Percentiles rank a stretch among this genome's conserved stretches.
Conservation (phyloP, 2,113 vertebrate species). For the Otis tarda region DNA sequence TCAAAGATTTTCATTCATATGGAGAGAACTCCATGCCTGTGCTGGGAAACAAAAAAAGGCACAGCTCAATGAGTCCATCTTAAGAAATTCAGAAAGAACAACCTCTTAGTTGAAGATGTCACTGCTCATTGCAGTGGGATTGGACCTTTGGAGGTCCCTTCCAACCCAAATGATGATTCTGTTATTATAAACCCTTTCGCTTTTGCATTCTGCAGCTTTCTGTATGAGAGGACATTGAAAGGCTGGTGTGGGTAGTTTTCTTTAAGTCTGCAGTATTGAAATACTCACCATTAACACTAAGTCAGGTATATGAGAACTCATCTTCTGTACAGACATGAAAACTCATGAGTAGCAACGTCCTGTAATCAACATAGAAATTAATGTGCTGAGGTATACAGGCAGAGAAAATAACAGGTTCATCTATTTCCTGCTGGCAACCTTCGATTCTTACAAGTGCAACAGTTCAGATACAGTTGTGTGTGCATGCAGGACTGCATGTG, state of each 20-base stretch:
- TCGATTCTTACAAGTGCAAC: background rate
- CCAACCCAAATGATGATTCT: too few relatives aligned
- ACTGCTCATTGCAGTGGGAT: too few relatives aligned
- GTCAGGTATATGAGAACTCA: background rate
- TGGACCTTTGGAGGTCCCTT: too few relatives aligned
- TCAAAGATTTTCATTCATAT: background rate
- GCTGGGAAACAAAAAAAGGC: background rate
- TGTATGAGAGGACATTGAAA: background rate
- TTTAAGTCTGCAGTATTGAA: background rate
- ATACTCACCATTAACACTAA: background rate
- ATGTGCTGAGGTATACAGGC: background rate
- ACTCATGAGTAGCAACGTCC: background rate
- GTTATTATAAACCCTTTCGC: background rate
- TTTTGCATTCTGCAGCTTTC: background rate
- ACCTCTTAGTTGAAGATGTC: too few relatives aligned
- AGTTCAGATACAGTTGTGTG: background rate
- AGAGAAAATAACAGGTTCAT: background rate
- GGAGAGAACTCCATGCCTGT: background rate
- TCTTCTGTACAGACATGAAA: background rate
- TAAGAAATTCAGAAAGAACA: background rate
- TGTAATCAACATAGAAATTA: background rate
- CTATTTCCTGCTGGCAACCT: background rate
- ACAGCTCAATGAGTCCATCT: background rate
- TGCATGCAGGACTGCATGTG: background rate
- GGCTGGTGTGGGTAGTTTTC: background rate